A percentile compares a stretch with the other conserved stretches of the same genome.
Conservation (phyloP, 1,140 invertebrate genomes). For the Paramacrobiotus metropolitanus region DNA sequence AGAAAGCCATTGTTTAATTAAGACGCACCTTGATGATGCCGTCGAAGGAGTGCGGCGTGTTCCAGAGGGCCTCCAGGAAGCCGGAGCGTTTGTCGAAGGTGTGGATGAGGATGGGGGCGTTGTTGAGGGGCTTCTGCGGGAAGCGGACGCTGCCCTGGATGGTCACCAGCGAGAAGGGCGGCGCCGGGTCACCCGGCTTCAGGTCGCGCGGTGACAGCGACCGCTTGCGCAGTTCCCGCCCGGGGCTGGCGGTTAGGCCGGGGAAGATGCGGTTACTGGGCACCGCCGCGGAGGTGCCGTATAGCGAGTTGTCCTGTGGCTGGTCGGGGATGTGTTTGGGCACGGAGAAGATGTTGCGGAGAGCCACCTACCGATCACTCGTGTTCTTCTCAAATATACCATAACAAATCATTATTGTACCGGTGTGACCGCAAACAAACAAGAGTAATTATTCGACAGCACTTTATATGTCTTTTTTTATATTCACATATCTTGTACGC, state of each 20-base stretch:
- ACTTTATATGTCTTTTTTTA: too few species aligned
- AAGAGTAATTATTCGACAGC: too few species aligned
- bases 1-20: too few species aligned
- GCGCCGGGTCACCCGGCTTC: conserved; percentile 11
- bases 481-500: too few species aligned
- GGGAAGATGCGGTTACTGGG: too few species aligned
- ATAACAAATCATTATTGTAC: too few species aligned
- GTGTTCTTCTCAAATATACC: too few species aligned
- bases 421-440: too few species aligned
- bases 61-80: conserved; percentile 15
- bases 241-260: neutral
- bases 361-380: too few species aligned
- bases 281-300: too few species aligned
- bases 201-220: conserved; percentile 5
- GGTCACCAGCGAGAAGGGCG: conserved; percentile 11
- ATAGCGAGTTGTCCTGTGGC: neutral
- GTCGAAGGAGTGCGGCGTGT: conserved; percentile 11
- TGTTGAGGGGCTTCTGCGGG: conserved; percentile 8
- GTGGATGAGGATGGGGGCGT: conserved; percentile 12
- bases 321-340: neutral
- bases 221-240: neutral
- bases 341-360: neutral
- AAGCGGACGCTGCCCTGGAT: conserved; percentile 11
- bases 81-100: conserved; percentile 13
- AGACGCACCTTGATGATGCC: too few species aligned